Conservation (phyloP, 2,797 vertebrate species). For the Alectoris magna region DNA sequence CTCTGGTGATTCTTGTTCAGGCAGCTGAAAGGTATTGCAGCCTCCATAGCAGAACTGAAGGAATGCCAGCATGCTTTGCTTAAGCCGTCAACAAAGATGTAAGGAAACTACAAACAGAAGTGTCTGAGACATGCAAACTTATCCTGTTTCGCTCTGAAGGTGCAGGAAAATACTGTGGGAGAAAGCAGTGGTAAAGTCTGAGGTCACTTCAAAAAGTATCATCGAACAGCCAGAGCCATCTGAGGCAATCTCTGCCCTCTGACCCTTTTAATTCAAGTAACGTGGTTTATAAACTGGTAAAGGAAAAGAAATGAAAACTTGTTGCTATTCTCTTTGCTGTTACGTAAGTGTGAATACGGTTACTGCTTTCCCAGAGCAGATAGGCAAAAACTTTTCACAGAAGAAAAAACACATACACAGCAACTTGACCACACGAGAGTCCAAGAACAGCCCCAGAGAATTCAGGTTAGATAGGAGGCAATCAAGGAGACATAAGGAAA, state of each 20-base stretch:
- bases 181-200: neutral
- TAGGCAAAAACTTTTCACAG: neutral
- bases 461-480: neutral
- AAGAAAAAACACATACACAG: neutral
- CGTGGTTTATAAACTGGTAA: neutral
- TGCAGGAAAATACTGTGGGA: neutral
- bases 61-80: neutral
- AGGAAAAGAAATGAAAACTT: neutral
- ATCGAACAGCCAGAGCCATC: neutral
- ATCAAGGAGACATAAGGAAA: neutral
- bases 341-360: neutral
- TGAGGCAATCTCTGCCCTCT: neutral
- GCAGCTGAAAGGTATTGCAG: slow-evolving; percentile 41
- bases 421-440: fast-evolving
- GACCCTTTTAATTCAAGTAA: neutral
- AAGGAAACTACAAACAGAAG: slow-evolving; percentile 9
- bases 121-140: neutral
- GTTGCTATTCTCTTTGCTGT: neutral
- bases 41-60: neutral
- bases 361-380: neutral
- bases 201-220: neutral
- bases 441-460: fast-evolving
- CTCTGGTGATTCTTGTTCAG: slow-evolving; percentile 52
- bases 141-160: neutral
- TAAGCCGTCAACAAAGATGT: neutral